Percentiles rank a stretch among this genome's conserved stretches.
Conservation (phyloP, 2,888 invertebrate species). For the Ferdinandea cuprea region DNA sequence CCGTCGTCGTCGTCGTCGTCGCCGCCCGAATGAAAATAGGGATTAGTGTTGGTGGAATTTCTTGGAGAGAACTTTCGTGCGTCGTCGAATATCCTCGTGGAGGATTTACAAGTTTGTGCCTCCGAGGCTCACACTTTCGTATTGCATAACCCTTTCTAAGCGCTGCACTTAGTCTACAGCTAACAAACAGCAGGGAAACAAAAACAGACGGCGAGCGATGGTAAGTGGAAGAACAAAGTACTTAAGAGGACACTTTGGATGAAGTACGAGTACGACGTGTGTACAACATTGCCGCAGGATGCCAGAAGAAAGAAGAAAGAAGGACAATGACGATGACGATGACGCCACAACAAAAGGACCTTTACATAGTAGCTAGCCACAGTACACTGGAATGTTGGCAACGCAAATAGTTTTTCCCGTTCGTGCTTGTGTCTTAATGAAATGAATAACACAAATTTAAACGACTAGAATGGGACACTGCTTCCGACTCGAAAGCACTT, state of each 20-base stretch:
- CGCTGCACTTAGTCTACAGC: constrained; percentile 44
- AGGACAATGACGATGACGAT: neutral
- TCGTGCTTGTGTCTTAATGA: constrained; percentile 38
- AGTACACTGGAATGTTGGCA: neutral
- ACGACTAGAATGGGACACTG: constrained; percentile 31
- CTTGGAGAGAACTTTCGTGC: neutral
- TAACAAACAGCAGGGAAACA: constrained; percentile 34
- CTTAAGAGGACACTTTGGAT: constrained; percentile 36
- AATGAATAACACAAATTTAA: constrained; percentile 48
- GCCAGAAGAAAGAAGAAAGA: neutral
- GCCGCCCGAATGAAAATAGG: too few species aligned
- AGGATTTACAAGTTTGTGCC: constrained; percentile 22
- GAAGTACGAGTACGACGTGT: neutral
- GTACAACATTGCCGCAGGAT: constrained; percentile 1
- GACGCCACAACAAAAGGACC: constrained; percentile 32
- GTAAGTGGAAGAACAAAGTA: constrained; percentile 47
- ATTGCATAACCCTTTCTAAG: constrained; percentile 37
- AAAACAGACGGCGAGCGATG: constrained; percentile 12
- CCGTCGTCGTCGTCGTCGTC: too few species aligned
- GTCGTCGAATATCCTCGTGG: neutral
- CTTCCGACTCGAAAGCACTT: constrained; percentile 11
- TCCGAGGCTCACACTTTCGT: neutral
- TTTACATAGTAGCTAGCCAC: too few species aligned
- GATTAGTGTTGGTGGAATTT: constrained; percentile 23
- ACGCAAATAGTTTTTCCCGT: constrained; percentile 30